Evolutionary conservation across 2,113 vertebrate genomes (phyloP).

Genomic region (Phycodurus eques): DNA sequence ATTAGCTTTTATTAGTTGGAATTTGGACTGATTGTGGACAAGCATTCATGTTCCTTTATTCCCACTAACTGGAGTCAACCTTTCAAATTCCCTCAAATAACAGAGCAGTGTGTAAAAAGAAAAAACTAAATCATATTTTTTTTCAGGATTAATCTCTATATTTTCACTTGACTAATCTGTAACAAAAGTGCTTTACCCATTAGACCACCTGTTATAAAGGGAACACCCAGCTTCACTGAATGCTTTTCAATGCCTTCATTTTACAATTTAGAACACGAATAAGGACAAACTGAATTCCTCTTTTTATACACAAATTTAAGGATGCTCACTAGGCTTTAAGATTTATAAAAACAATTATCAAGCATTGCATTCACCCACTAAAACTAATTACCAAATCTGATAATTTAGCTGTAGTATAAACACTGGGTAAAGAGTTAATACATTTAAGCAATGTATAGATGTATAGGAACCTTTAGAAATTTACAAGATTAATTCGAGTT

Average conservation of each 20-base stretch:
- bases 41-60: slow-evolving; percentile 12
- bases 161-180: not conserved
- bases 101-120: not conserved
- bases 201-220: not conserved
- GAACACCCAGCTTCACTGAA: not conserved
- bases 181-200: not conserved
- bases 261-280: not conserved
- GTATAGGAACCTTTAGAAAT: too few relatives aligned
- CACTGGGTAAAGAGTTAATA: too few relatives aligned
- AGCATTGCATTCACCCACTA: too few relatives aligned
- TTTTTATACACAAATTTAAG: too few relatives aligned
- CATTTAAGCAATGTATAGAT: too few relatives aligned
- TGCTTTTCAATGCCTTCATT: not conserved
- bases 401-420: too few relatives aligned
- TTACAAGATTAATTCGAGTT: too few relatives aligned
- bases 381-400: too few relatives aligned
- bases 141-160: not conserved
- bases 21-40: slow-evolving; percentile 43
- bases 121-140: not conserved
- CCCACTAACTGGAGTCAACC: slow-evolving; percentile 2
- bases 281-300: too few relatives aligned
- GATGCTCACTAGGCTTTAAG: too few relatives aligned
- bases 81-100: not conserved
- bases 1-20: slow-evolving; percentile 47
- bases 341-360: too few relatives aligned